Conservation (phyloP, 2,113 vertebrate genomes). For the Eublepharis macularius region DNA sequence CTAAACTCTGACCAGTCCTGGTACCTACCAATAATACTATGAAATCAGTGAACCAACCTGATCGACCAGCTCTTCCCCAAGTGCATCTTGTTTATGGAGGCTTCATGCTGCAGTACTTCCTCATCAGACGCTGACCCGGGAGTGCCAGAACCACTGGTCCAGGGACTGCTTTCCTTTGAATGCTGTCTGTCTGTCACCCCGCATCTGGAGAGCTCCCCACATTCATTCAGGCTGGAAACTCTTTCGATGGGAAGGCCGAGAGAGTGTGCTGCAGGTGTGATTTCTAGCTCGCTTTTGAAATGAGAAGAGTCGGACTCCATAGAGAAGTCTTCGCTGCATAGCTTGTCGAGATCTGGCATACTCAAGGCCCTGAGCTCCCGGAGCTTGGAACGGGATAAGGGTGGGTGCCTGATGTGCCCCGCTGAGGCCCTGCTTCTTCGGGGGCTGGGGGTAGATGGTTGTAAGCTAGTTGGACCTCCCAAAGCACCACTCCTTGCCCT, state of each 20-base stretch:
- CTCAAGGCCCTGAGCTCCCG: conserved; percentile 89
- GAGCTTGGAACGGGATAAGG: conserved; percentile 77
- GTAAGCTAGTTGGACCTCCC: accelerated
- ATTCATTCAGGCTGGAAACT: not conserved
- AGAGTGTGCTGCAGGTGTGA: conserved; percentile 48
- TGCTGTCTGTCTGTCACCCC: conserved; percentile 37
- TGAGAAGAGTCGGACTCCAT: not conserved
- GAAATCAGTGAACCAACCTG: conserved; percentile 76
- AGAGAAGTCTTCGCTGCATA: conserved; percentile 78
- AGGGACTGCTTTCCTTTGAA: conserved; percentile 40
- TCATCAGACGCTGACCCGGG: conserved; percentile 48
- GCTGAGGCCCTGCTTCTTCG: conserved; percentile 70
- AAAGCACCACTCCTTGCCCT: not conserved
- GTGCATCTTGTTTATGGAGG: not conserved
- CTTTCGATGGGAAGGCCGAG: not conserved
- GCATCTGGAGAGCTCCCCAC: conserved; percentile 12
- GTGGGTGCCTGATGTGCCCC: conserved; percentile 60
- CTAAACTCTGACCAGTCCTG: not conserved
- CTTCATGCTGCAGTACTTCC: conserved; percentile 19
- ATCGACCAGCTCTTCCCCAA: conserved; percentile 81
- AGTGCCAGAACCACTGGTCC: conserved; percentile 27
- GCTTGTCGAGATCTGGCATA: conserved; percentile 92
- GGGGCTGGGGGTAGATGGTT: conserved; percentile 36
- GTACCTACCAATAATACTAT: accelerated
- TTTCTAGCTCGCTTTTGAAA: conserved; percentile 79